These are phyloP conservation scores for Artemia sinica DNA, from an alignment of 2,888 invertebrate genomes.

Conservation along the genomic window DNA sequence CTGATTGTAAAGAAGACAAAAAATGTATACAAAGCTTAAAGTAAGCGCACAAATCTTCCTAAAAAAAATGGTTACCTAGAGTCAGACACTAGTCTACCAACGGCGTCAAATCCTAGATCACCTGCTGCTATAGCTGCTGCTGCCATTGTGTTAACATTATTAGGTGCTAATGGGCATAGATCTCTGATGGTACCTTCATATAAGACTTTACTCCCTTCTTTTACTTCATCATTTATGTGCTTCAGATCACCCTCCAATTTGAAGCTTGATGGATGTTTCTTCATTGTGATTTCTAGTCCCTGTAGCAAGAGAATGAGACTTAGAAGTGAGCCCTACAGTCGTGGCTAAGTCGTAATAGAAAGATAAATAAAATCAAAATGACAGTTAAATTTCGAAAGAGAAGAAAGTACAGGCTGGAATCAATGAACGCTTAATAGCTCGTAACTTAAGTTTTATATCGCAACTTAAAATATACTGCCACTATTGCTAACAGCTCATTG, in stretches of 20 bases:
- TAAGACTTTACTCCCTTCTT: slow-evolving; percentile 27
- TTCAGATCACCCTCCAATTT: slow-evolving; percentile 34
- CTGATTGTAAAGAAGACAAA: too few species aligned
- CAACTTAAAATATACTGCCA: not conserved
- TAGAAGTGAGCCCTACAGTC: not conserved
- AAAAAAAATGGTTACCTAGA: not conserved
- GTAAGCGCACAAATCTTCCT: too few species aligned
- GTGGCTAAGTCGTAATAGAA: not conserved
- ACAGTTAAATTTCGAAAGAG: not conserved
- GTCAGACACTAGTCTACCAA: not conserved
- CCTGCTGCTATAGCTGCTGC: slow-evolving; percentile 37
- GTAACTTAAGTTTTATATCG: slow-evolving; percentile 6
- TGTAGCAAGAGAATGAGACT: slow-evolving; percentile 25
- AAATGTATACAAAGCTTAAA: too few species aligned
- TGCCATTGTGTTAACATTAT: slow-evolving; percentile 43
- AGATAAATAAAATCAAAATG: not conserved
- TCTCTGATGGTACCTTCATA: slow-evolving; percentile 38
- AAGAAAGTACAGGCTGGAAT: not conserved
- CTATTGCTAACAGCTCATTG: too few species aligned
- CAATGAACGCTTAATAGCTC: not conserved
- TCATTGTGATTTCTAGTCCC: slow-evolving; percentile 37
- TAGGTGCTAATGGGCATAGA: slow-evolving; percentile 38
- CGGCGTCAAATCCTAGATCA: slow-evolving; percentile 31
- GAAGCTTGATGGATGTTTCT: slow-evolving; percentile 37
- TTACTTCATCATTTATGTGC: slow-evolving; percentile 31